Base-by-base conservation (phyloP, 2,888 invertebrate genomes). In the Drosophila suboccidentalis region DNA sequence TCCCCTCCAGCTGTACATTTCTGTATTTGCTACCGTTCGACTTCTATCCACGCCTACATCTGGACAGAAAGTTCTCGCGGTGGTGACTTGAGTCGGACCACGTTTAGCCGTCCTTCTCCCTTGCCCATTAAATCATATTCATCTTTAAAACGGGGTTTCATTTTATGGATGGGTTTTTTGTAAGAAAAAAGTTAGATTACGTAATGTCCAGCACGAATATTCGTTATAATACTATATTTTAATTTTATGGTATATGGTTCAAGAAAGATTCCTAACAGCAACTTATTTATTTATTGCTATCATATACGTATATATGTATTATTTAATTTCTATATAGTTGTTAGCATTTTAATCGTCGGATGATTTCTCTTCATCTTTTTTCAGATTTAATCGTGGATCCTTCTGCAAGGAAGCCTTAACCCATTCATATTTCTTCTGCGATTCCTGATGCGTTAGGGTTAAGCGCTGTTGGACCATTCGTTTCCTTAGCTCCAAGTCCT, bases 401-500 rank as follows among this genome's bases (percentile, higher is more conserved):
- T 82, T 83, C 5, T 86, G 71, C 36, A 93, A 61, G 0, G 92
- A 85, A 9, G 82, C 85, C 50, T 92, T 92, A 1, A 93, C 90
- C 43, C 82, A 69, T 57, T 91, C 91, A 59, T 92, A 93, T 72
- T 93, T 93, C 58, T 89, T 90, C 62, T 92, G 91, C 1, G 92
- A 91, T 41, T 92, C 90, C 43, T 92, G 91, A 61, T 93, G 92
- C 1, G 92, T 92, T 4, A 91, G 65, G 0, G 91, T 91, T 58
- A 93, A 72, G 2, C 93, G 89, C 64, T 92, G 92, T 59, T 92
- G 92, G 0, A 93, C 90, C 89, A 92, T 92, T n/a, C 92, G 87
- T 61, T 92, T 92, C 51, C 92, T 88, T 0, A 92, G 77, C 11
- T 91, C 91, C 36, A 93, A 88, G 17, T 90, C 84, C 62, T 90